A percentile compares a stretch with the other conserved stretches of the same genome.
phyloP scores from a whole-genome alignment of 2,113 vertebrate genomes.

The Callaeas wilsoni region DNA sequence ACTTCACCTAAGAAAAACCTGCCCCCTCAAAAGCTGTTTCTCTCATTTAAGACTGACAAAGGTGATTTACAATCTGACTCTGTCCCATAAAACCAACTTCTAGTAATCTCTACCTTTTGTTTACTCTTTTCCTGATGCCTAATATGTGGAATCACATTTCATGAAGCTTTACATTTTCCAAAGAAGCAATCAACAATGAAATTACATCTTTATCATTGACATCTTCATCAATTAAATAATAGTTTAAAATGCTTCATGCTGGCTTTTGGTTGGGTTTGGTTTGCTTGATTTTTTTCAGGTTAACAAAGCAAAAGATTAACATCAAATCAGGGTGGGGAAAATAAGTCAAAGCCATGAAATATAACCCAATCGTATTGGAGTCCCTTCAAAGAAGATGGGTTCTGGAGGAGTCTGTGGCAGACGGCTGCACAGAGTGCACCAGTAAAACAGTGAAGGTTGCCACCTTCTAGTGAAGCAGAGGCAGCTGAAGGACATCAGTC shows the following conservation, averaged over 20 bases:
- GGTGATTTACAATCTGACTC: background rate
- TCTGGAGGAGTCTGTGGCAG: background rate
- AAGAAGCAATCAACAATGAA: background rate
- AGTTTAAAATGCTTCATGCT: background rate
- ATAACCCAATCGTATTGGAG: fast-evolving
- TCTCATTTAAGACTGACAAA: background rate
- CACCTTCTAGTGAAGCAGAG: background rate
- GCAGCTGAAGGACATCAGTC: background rate
- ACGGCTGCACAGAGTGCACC: fast-evolving
- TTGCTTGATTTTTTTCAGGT: background rate
- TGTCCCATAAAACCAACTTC: background rate
- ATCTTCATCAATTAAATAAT: background rate
- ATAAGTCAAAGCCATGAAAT: background rate
- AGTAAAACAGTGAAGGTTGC: fast-evolving
- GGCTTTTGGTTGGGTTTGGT: background rate
- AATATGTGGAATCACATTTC: background rate
- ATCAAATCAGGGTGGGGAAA: background rate
- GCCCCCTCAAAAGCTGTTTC: background rate
- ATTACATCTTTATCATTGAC: background rate
- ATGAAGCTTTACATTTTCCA: background rate
- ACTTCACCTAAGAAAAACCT: background rate
- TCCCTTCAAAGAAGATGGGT: background rate
- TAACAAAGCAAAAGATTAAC: background rate
- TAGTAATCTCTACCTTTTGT: background rate
- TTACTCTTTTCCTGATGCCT: background rate